Conservation (phyloP, 2,797 vertebrate genomes). For the Eleutherodactylus coqui region DNA sequence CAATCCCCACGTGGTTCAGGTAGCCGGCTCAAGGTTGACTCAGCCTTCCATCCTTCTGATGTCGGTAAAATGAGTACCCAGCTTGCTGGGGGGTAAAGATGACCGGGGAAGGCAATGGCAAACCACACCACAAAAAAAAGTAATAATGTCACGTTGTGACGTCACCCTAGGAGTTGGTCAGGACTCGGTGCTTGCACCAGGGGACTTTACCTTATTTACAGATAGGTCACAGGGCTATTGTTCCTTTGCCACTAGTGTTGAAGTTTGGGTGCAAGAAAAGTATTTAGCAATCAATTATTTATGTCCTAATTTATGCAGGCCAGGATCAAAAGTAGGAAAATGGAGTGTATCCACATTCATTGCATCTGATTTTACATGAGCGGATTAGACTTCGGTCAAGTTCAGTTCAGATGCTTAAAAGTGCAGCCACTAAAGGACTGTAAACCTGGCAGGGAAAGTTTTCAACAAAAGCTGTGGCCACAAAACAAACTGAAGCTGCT, state of each 20-base stretch:
- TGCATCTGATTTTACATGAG: constrained; percentile 1
- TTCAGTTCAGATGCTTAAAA: constrained; percentile 2
- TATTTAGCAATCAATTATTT: not conserved
- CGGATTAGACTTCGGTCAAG: not conserved
- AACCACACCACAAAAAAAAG: too few species aligned
- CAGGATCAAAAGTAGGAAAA: not conserved
- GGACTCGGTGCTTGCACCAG: too few species aligned
- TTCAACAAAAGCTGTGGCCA: constrained; percentile 2
- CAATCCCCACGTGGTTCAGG: too few species aligned
- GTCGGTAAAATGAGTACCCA: too few species aligned
- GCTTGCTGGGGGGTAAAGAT: too few species aligned
- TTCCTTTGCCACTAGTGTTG: not conserved
- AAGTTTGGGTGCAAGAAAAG: not conserved
- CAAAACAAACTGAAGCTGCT: constrained; percentile 18
- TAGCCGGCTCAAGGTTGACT: too few species aligned
- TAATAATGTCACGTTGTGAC: too few species aligned
- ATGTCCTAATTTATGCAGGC: not conserved
- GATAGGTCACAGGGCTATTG: not conserved
- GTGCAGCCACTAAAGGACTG: not conserved
- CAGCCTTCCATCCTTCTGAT: too few species aligned
- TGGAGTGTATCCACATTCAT: not conserved
- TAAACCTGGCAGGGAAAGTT: not conserved
- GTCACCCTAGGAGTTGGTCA: too few species aligned
- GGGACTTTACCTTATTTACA: too few species aligned
- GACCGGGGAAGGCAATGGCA: too few species aligned